These are phyloP conservation scores for Carapus acus DNA, from an alignment of 2,797 vertebrate species.

Conservation along the genomic window DNA sequence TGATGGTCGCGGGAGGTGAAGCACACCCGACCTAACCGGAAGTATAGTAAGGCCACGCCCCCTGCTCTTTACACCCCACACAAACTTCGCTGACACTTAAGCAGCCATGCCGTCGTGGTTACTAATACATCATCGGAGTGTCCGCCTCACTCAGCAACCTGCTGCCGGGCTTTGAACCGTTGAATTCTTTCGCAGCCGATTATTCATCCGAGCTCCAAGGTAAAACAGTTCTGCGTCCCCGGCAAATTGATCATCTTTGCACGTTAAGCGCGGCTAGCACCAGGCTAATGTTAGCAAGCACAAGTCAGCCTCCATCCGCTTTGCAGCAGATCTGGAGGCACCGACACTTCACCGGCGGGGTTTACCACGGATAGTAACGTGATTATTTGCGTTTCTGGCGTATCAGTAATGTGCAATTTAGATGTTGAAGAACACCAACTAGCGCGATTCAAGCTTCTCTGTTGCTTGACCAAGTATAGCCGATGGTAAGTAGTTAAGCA, in stretches of 20 bases:
- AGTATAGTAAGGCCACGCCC: constrained; percentile 3
- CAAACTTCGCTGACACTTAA: constrained; percentile 47
- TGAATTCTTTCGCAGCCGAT: accelerated
- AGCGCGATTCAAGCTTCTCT: too few relatives aligned
- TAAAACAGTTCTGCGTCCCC: neutral
- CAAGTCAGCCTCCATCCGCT: constrained; percentile 7
- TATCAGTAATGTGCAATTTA: too few relatives aligned
- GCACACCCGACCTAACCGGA: constrained; percentile 28
- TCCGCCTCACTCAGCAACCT: too few relatives aligned
- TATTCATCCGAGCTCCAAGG: neutral
- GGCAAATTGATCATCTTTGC: neutral
- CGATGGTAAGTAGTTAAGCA: too few relatives aligned
- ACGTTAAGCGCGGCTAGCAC: constrained; percentile 27
- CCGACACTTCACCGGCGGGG: accelerated
- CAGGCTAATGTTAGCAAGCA: constrained; percentile 51
- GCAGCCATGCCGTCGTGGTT: constrained; percentile 27
- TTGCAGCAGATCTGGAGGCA: neutral
- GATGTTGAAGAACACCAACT: too few relatives aligned
- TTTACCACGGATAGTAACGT: neutral
- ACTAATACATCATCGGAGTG: too few relatives aligned
- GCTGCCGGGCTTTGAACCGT: too few relatives aligned
- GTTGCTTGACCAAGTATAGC: too few relatives aligned
- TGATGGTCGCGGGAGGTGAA: too few relatives aligned
- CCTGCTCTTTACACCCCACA: neutral
- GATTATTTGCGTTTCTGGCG: neutral